Base-by-base conservation (phyloP, 2,888 invertebrate species). In the Eupelmus urozonus region DNA sequence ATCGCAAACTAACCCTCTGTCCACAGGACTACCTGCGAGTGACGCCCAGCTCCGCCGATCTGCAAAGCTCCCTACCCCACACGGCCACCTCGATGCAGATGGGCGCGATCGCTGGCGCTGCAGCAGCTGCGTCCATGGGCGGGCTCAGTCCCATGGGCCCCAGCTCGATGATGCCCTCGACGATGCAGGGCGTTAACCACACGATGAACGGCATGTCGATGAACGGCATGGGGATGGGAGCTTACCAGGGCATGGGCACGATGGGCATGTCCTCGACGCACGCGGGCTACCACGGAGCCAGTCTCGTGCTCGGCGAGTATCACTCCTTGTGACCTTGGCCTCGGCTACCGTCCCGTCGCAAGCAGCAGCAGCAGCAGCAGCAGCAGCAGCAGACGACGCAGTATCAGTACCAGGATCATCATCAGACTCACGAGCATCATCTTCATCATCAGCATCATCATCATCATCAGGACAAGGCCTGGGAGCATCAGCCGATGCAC, bases 281-380 rank as follows among this genome's bases (percentile, higher is more conserved):
- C 69, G 84, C 86, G 40, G 85, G 87, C 78, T 89, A 89, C 80
- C 89, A 89, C 84, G 87, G 88, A 81, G 82, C 81, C 66, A 87
- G 88, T 65, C 85, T 90, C 78, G 89, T 89, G 72, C 85, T 90
- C 81, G 89, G 89, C 60, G 89, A 90, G 66, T 90, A 88, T 79
- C 89, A 89, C 63, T 87, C 89, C 81, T 90, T 90, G 89, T 90
- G 90, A 90, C 89, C 88, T 87, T 89, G 89, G 89, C 86, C 86
- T 83, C 88, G 74, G 3, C 62, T 62, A 1, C n/a, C n/a, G n/a
- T 57, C 67, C 0, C 62, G 63, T 81, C 87, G 87, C 79, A 87
- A 87, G 81, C 88, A 88, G 82, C 71, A 66, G 55, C 49, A 59
- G 11, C 65, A 59, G 20, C 57, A 70, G 49, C 67, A 40, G 23